These are phyloP conservation scores for Pachymerium ferrugineum DNA, from an alignment of 2,888 invertebrate genomes.

Conservation along the genomic window DNA sequence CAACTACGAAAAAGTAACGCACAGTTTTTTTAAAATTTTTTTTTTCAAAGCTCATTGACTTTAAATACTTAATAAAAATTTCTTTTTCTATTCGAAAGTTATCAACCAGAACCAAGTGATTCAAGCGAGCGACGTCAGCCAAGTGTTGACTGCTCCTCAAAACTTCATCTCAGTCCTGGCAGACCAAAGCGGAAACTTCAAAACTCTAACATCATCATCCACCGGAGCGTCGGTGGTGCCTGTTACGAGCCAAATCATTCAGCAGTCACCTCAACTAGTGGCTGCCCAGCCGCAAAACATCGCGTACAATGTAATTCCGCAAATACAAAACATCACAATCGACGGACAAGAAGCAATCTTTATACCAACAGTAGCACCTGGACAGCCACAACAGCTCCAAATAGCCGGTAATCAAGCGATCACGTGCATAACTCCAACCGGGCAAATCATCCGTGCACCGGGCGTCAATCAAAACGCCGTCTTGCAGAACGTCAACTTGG, in stretches of 20 bases:
- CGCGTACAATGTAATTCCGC: conserved; percentile 52
- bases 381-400: conserved; percentile 45
- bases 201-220: conserved; percentile 25
- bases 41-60: no score
- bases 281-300: conserved; percentile 46
- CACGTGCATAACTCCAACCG: conserved; percentile 46
- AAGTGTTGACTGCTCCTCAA: conserved; percentile 38
- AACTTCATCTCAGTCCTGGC: conserved; percentile 44
- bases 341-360: conserved; percentile 90
- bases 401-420: conserved; percentile 60
- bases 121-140: conserved; percentile 38
- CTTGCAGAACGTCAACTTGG: conserved; percentile 58
- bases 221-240: conserved; percentile 45
- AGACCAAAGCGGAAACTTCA: conserved; percentile 35
- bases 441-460: conserved; percentile 53
- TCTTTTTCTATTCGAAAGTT: conserved; percentile 36
- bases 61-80: not conserved
- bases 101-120: conserved; percentile 38
- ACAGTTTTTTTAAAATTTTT: no score
- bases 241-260: conserved; percentile 54
- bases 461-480: conserved; percentile 61
- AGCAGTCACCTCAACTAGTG: conserved; percentile 44
- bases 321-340: conserved; percentile 81
- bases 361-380: conserved; percentile 62
- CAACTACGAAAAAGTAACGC: no score